Conservation (phyloP, 2,888 invertebrate species). For the Petrolisthes manimaculis region DNA sequence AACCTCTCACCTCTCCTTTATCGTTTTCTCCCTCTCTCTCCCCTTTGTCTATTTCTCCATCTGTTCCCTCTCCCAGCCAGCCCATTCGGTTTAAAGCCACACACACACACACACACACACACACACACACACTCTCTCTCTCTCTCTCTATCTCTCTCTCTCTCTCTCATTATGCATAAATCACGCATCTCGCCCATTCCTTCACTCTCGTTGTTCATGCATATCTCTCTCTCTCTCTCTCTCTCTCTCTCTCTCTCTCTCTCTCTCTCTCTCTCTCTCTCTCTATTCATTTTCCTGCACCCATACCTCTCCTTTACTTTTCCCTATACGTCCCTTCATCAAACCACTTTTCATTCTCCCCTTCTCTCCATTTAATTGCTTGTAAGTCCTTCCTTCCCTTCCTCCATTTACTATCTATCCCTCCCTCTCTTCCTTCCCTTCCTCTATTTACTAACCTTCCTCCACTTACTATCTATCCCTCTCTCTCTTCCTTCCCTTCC, state of each 20-base stretch:
- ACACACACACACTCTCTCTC: not conserved
- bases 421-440: not conserved
- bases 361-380: not conserved
- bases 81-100: not conserved
- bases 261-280: no score
- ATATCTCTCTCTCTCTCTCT: no score
- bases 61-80: not conserved
- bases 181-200: no score
- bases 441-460: not conserved
- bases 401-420: not conserved
- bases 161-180: no score
- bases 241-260: no score
- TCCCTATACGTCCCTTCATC: no score
- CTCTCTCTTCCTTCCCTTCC: not conserved
- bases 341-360: not conserved
- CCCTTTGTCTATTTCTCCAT: not conserved
- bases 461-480: not conserved
- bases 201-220: no score
- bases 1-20: not conserved
- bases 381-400: not conserved
- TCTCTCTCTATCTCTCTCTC: not conserved
- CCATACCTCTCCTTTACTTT: no score
- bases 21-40: not conserved
- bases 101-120: slow-evolving; percentile 22
- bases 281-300: no score